Evolutionary conservation across 2,113 vertebrate genomes (phyloP).

Genomic region (Irena cyanogastra): DNA sequence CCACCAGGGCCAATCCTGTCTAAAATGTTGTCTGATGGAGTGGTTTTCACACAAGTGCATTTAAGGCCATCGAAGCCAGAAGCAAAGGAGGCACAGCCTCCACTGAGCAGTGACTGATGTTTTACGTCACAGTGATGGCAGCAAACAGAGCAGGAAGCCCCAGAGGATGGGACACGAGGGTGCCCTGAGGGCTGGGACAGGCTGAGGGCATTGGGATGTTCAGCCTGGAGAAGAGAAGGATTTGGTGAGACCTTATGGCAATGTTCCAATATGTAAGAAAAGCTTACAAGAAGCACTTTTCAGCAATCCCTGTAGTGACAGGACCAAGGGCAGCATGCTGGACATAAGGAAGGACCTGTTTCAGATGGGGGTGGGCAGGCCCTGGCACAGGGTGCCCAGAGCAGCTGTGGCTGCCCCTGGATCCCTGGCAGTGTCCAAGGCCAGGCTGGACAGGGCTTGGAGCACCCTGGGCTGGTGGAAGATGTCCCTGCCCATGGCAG

Average conservation of each 20-base stretch:
- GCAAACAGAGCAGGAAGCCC: background rate
- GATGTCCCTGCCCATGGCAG: background rate
- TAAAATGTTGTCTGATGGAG: background rate
- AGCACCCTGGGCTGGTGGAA: rapidly evolving
- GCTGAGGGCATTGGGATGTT: rapidly evolving
- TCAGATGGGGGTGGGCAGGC: rapidly evolving
- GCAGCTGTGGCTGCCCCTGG: background rate
- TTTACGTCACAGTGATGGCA: background rate
- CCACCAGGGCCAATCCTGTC: background rate
- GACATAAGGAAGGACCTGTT: background rate
- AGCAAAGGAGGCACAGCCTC: background rate
- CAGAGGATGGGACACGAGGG: background rate
- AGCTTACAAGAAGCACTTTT: background rate
- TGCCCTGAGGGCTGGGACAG: background rate
- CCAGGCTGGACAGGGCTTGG: rapidly evolving
- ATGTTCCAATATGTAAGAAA: background rate
- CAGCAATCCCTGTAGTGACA: background rate
- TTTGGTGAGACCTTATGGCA: background rate
- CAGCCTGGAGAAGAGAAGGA: background rate
- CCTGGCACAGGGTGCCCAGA: background rate
- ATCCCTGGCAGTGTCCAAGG: background rate
- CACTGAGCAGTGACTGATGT: background rate
- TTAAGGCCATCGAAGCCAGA: background rate
- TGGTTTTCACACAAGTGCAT: background rate
- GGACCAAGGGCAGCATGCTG: background rate